phyloP scores from a whole-genome alignment of 2,888 invertebrate genomes.

The Drosophila demipolita region DNA sequence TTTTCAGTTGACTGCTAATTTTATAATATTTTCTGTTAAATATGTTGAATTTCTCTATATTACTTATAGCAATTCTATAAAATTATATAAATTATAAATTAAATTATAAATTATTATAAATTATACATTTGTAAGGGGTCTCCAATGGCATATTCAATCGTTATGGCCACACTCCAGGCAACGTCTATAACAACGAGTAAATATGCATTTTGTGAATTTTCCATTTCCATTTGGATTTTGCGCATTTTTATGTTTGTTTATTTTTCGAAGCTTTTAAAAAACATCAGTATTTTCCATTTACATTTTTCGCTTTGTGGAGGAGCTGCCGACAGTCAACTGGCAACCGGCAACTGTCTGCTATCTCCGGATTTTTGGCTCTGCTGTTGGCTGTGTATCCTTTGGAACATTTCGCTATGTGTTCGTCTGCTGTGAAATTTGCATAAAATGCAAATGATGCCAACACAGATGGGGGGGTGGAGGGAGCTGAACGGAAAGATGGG shows the following conservation, averaged over 20 bases:
- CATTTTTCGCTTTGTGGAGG: conserved; percentile 77
- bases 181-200: conserved; percentile 59
- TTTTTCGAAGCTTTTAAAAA: conserved; percentile 79
- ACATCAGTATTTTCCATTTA: conserved; percentile 79
- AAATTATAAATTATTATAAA: too few species aligned
- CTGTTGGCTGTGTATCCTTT: conserved; percentile 58
- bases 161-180: conserved; percentile 24
- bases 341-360: conserved; percentile 15
- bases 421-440: conserved; percentile 80
- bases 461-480: conserved; percentile 20
- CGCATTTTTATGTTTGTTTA: conserved; percentile 79
- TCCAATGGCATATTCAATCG: conserved; percentile 10
- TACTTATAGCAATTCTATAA: background rate
- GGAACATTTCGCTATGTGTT: conserved; percentile 62
- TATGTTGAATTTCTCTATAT: background rate
- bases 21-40: background rate
- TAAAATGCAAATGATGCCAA: conserved; percentile 83
- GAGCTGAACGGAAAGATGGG: conserved; percentile 16
- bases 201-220: conserved; percentile 75
- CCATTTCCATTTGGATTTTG: conserved; percentile 61
- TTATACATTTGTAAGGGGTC: background rate
- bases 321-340: conserved; percentile 4
- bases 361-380: conserved; percentile 9
- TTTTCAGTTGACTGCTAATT: background rate
- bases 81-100: too few species aligned